Conservation (phyloP, 2,888 invertebrate species). For the Rambutsinella grinnellia region DNA sequence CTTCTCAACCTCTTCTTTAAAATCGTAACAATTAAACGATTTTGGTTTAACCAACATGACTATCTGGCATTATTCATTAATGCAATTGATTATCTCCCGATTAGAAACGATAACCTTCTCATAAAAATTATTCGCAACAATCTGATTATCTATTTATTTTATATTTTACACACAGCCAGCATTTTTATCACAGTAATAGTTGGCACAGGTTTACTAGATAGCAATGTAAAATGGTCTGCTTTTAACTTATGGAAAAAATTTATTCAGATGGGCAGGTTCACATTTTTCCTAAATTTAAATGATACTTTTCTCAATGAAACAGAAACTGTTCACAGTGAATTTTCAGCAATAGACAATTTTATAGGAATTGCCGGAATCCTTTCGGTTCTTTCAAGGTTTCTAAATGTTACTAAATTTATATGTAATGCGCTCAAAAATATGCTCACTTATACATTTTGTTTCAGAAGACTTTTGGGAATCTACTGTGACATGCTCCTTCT, state of each 20-base stretch:
- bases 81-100: neutral
- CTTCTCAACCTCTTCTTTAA: slow-evolving; percentile 16
- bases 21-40: slow-evolving; percentile 23
- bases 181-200: neutral
- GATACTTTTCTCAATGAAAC: too few species aligned
- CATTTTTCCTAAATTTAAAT: too few species aligned
- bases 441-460: neutral
- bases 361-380: neutral
- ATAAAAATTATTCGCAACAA: neutral
- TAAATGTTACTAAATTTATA: neutral
- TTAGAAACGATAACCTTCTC: neutral
- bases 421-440: neutral
- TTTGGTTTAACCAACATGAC: slow-evolving; percentile 25
- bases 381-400: neutral
- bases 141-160: neutral
- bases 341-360: too few species aligned
- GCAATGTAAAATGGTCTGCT: neutral
- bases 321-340: too few species aligned
- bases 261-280: too few species aligned
- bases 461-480: neutral
- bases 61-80: slow-evolving; percentile 6
- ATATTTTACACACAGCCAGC: neutral
- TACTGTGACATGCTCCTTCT: slow-evolving; percentile 16
- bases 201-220: neutral
- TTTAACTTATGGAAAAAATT: too few species aligned